A percentile compares a stretch with the other conserved stretches of the same genome.
These are phyloP conservation scores for Ladona fulva DNA, from an alignment of 1,140 invertebrate species.

Conservation along the genomic window DNA sequence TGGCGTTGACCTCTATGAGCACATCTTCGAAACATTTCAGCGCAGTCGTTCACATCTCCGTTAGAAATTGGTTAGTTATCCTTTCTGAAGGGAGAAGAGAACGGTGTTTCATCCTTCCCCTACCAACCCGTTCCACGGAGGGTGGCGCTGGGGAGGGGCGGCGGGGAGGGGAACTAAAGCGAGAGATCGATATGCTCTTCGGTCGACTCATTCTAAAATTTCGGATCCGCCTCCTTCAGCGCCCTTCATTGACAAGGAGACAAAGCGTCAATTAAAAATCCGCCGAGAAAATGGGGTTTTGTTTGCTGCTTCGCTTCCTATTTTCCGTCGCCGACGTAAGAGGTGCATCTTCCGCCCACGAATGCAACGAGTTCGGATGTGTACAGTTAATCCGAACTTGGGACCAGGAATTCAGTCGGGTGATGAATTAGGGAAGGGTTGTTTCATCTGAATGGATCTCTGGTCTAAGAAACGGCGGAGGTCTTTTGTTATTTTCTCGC, in stretches of 20 bases:
- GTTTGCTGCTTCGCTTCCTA: no score
- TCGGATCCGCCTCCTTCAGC: neutral
- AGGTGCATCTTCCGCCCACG: no score
- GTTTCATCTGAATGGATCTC: no score
- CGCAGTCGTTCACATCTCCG: neutral
- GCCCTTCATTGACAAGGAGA: neutral
- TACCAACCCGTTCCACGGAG: neutral
- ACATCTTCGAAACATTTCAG: conserved; percentile 6
- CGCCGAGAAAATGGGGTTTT: no score
- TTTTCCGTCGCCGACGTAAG: no score
- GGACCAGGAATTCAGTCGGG: no score
- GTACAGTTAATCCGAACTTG: no score
- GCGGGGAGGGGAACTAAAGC: neutral
- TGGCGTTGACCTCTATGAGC: neutral
- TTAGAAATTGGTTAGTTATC: conserved; percentile 10
- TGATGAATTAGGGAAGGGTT: no score
- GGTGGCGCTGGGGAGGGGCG: neutral
- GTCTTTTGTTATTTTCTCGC: no score
- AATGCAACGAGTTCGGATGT: no score
- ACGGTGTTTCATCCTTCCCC: neutral
- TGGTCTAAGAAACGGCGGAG: no score
- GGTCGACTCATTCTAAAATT: neutral
- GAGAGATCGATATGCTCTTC: neutral
- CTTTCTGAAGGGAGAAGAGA: neutral
- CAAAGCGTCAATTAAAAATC: neutral